These are phyloP conservation scores for Oreochromis aureus DNA, from an alignment of 2,113 vertebrate genomes.

Conservation along the genomic window DNA sequence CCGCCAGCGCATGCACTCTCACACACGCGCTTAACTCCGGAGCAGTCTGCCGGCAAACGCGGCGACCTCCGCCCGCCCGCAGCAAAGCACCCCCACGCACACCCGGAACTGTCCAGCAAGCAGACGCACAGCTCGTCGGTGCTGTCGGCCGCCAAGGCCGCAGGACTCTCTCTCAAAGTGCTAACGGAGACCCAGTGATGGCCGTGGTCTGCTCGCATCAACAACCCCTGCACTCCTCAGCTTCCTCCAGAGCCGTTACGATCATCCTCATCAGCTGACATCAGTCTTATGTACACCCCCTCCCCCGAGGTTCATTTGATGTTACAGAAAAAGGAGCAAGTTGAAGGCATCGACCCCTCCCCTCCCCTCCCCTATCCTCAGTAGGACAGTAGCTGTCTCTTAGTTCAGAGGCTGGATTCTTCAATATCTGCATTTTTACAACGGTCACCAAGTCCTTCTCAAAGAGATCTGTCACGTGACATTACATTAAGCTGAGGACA, in stretches of 20 bases:
- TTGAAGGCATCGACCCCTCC: not conserved
- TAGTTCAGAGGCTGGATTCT: not conserved
- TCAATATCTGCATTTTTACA: not conserved
- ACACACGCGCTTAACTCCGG: conserved; percentile 43
- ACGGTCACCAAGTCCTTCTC: not conserved
- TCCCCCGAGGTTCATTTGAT: not conserved
- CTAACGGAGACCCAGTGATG: conserved; percentile 61
- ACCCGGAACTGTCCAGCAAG: conserved; percentile 49
- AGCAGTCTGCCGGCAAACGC: conserved; percentile 50
- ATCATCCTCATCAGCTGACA: not conserved
- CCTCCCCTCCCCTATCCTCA: not conserved
- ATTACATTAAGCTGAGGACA: not conserved
- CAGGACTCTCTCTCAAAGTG: conserved; percentile 67
- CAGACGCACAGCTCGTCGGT: conserved; percentile 39
- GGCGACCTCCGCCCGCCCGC: conserved; percentile 29
- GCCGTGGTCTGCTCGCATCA: not conserved
- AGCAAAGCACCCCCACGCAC: conserved; percentile 48
- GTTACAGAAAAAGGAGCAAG: not conserved
- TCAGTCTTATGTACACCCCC: not conserved
- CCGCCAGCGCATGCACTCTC: conserved; percentile 48
- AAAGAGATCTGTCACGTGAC: not conserved
- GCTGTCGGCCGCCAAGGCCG: conserved; percentile 59
- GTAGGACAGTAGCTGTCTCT: not conserved
- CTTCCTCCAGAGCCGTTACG: not conserved
- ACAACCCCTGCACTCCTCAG: not conserved